Base-by-base conservation (phyloP, 2,888 invertebrate species). In the Amphipyra tragopoginis region DNA sequence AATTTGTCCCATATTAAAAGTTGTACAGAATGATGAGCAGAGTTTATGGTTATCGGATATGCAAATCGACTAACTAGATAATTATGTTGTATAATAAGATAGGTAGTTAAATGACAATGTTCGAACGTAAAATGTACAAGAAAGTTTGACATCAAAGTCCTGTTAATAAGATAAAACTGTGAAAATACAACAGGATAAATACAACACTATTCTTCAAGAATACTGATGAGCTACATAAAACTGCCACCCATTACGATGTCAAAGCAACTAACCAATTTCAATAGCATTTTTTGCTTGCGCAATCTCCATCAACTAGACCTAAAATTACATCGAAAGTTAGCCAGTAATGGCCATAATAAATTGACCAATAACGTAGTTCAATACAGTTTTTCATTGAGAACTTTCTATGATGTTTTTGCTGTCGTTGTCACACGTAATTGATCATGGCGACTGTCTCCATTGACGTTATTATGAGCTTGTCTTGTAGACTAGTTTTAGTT, bases 341-440 rank as follows among this genome's bases (percentile, higher is more conserved):
- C 54, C n/a, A 52, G 34, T 71, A 68, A 72, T 63, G 39, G 50
- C 58, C 56, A 52, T 72, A 78, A 76, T 75, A 75, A 75, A 78
- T 79, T 65, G 60, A 58, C 58, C 68, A 72, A 65, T 75, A 59
- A 66, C 33, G 42, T 56, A 44, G 75, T 60, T 78, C 63, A 78
- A 67, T 75, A 72, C 29, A 68, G 68, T 79, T 79, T 78, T 78
- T 76, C 58, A 75, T 60, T 61, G 71, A 45, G 42, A 21, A 60
- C 52, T 75, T 75, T 71, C 72, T 62, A 50, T 55, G 58, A 47
- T 39, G 59, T 75, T 72, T 76, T 79, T 76, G 65, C 40, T n/a
- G 36, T 13, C 44, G 56, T 72, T 79, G 79, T 79, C 76, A 72
- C 36, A 63, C 33, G 62, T 79, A 68, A 76, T 79, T 75, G 72